Conservation (phyloP, 2,888 invertebrate species). For the Zaprionus bogoriensis region DNA sequence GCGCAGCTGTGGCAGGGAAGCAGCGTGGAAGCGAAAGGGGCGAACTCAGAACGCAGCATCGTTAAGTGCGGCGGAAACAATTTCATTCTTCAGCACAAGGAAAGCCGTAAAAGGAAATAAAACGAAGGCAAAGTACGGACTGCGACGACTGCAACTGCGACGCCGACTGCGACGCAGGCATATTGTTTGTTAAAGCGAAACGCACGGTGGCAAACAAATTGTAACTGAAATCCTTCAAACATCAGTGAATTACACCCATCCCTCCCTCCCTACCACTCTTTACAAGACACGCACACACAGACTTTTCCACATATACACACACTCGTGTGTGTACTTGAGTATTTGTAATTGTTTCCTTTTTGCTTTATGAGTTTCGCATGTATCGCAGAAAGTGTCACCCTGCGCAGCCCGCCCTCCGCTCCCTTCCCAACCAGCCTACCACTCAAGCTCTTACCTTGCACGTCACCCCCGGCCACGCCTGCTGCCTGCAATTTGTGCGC, state of each 20-base stretch:
- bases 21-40: not conserved
- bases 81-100: constrained; percentile 74
- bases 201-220: constrained; percentile 61
- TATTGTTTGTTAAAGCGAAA: constrained; percentile 49
- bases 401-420: constrained; percentile 10
- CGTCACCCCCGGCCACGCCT: constrained; percentile 19
- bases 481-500: constrained; percentile 50
- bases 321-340: constrained; percentile 45
- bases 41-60: constrained; percentile 53
- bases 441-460: constrained; percentile 33
- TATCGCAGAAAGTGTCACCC: constrained; percentile 65
- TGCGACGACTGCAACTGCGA: constrained; percentile 5
- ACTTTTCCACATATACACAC: not conserved
- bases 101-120: constrained; percentile 72
- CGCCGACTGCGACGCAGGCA: constrained; percentile 10
- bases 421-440: not conserved
- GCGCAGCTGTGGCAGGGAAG: not conserved
- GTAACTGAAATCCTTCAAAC: constrained; percentile 76
- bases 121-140: constrained; percentile 51
- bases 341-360: constrained; percentile 75
- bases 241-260: constrained; percentile 47
- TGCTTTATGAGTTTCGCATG: constrained; percentile 76
- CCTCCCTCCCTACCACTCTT: not conserved
- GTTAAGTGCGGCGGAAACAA: constrained; percentile 79
- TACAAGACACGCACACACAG: constrained; percentile 2